These are phyloP conservation scores for Trissolcus basalis DNA, from an alignment of 1,140 invertebrate species.

Conservation along the genomic window DNA sequence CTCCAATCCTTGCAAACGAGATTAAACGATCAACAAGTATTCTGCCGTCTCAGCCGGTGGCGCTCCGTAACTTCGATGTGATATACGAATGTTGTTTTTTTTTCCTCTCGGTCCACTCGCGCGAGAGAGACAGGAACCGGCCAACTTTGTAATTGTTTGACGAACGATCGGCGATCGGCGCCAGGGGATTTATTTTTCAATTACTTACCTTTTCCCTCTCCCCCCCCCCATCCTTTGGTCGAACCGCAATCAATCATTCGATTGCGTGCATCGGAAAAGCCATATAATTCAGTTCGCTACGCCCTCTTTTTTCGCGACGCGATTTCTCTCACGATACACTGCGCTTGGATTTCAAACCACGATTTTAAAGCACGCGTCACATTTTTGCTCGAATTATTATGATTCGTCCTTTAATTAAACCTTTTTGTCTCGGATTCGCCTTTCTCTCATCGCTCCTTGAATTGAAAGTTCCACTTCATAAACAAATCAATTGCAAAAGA, in stretches of 20 bases:
- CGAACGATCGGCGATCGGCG: constrained; percentile 21
- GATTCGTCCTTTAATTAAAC: background rate
- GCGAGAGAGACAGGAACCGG: constrained; percentile 22
- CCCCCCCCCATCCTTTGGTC: background rate
- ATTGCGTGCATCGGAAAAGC: constrained; percentile 38
- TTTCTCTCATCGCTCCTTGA: too few species aligned
- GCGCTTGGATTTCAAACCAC: constrained; percentile 8
- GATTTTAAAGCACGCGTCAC: constrained; percentile 30
- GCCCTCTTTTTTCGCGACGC: constrained; percentile 2
- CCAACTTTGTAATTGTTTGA: constrained; percentile 42
- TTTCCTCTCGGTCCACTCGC: background rate
- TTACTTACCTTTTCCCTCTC: constrained; percentile 30
- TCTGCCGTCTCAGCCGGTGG: constrained; percentile 11
- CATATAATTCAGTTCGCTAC: constrained; percentile 24
- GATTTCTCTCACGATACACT: constrained; percentile 1
- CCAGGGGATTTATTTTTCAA: constrained; percentile 46
- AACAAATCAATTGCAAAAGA: too few species aligned
- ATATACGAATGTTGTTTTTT: constrained; percentile 42
- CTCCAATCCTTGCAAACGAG: constrained; percentile 57
- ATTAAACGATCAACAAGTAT: constrained; percentile 61
- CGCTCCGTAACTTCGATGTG: constrained; percentile 21
- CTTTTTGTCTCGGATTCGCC: background rate
- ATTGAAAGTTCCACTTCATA: too few species aligned
- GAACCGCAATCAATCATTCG: constrained; percentile 45
- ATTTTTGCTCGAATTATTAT: constrained; percentile 8